phyloP scores from a whole-genome alignment of 1,140 invertebrate species.

The Achatina immaculata region DNA sequence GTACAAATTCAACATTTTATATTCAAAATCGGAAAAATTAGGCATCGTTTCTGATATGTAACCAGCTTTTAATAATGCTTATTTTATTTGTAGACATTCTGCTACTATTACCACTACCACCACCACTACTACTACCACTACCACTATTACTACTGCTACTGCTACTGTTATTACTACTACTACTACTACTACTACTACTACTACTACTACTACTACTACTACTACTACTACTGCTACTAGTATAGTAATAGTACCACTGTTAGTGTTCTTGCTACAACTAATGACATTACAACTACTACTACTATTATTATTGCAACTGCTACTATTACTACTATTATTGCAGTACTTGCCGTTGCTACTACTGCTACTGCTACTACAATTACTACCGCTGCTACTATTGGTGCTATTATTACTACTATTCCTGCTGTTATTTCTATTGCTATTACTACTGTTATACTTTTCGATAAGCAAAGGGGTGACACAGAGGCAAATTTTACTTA shows the following conservation, averaged over 20 bases:
- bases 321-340: neutral
- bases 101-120: neutral
- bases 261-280: neutral
- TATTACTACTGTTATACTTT: neutral
- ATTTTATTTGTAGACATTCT: too few species aligned
- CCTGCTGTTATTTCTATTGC: neutral
- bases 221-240: neutral
- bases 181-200: neutral
- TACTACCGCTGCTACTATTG: neutral
- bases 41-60: too few species aligned
- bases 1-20: too few species aligned
- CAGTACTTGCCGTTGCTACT: neutral
- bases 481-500: too few species aligned
- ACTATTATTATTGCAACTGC: neutral
- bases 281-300: neutral
- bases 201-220: neutral
- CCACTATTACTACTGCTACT: conserved; percentile 6
- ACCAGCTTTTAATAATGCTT: too few species aligned
- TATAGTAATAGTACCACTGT: neutral
- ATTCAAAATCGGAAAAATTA: too few species aligned
- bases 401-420: too few species aligned
- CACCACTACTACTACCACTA: conserved; percentile 4
- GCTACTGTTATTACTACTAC: conserved; percentile 12
- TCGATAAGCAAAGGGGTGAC: too few species aligned
- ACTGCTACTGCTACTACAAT: neutral